Conservation (phyloP, 2,797 vertebrate genomes). For the Crenichthys baileyi region DNA sequence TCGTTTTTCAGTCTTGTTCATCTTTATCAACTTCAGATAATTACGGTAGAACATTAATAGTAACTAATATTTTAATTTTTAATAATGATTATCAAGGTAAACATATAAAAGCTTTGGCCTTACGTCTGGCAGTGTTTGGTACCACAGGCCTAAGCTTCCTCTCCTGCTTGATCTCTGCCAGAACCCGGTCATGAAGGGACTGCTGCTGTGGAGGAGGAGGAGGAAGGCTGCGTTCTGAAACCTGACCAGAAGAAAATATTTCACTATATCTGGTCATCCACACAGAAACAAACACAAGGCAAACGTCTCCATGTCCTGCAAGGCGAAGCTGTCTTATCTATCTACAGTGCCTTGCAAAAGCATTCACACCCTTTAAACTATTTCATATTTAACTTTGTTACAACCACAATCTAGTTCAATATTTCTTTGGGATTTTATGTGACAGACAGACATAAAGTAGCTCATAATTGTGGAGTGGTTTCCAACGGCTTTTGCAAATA, state of each 20-base stretch:
- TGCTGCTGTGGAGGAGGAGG: constrained; percentile 86
- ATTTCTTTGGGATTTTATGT: not conserved
- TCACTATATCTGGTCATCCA: not conserved
- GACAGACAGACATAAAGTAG: not conserved
- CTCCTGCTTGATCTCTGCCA: constrained; percentile 93
- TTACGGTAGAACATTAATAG: not conserved
- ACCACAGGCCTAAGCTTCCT: constrained; percentile 88
- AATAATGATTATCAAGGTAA: no score
- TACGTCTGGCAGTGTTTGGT: constrained; percentile 68
- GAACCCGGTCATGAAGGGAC: constrained; percentile 89
- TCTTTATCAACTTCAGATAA: not conserved
- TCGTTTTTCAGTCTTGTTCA: no score
- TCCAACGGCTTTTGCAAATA: not conserved
- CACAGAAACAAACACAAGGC: not conserved
- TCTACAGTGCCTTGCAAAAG: not conserved
- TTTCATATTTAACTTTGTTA: not conserved
- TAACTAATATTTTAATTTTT: not conserved
- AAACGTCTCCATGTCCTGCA: not conserved
- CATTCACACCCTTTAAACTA: not conserved
- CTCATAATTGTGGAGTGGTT: not conserved
- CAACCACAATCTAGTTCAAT: not conserved
- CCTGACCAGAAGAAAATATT: constrained; percentile 71
- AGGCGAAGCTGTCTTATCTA: not conserved
- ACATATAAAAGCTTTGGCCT: constrained; percentile 17
- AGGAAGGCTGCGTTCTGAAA: constrained; percentile 87